Conservation (phyloP, 2,888 invertebrate species). For the Cerastoderma edule region DNA sequence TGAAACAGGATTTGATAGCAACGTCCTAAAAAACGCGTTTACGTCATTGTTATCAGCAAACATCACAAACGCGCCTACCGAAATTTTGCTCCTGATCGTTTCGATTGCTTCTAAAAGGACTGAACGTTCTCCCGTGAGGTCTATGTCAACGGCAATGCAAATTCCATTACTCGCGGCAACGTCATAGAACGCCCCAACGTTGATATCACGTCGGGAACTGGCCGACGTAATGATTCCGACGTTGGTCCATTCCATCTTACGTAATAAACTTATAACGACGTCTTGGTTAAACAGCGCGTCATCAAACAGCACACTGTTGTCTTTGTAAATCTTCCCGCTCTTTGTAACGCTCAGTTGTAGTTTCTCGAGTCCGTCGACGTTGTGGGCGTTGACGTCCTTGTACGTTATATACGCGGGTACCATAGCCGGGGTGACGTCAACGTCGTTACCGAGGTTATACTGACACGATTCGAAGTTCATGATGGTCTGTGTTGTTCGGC, state of each 20-base stretch:
- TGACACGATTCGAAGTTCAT: constrained; percentile 72
- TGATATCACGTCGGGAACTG: constrained; percentile 17
- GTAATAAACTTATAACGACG: constrained; percentile 60
- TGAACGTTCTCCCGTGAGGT: neutral
- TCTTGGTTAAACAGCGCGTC: constrained; percentile 37
- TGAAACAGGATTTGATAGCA: constrained; percentile 42
- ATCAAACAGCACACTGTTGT: constrained; percentile 22
- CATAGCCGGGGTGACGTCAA: constrained; percentile 36
- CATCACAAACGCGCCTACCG: constrained; percentile 43
- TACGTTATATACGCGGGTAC: constrained; percentile 60
- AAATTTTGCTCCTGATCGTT: too few species aligned
- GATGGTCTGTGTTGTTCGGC: constrained; percentile 56
- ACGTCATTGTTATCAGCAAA: constrained; percentile 50
- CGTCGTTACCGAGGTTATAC: constrained; percentile 31
- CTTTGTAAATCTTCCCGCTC: constrained; percentile 32
- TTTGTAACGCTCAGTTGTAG: constrained; percentile 40
- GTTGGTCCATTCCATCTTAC: constrained; percentile 63
- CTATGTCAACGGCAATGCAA: constrained; percentile 1
- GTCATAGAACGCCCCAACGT: constrained; percentile 5
- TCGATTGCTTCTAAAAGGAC: too few species aligned
- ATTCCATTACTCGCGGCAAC: neutral
- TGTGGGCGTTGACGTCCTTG: neutral
- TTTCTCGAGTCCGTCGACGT: constrained; percentile 30
- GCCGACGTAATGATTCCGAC: constrained; percentile 64
- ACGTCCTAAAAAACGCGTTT: constrained; percentile 44